These are phyloP conservation scores for Apogon talboti DNA, from an alignment of 2,797 vertebrate species.

Conservation along the genomic window DNA sequence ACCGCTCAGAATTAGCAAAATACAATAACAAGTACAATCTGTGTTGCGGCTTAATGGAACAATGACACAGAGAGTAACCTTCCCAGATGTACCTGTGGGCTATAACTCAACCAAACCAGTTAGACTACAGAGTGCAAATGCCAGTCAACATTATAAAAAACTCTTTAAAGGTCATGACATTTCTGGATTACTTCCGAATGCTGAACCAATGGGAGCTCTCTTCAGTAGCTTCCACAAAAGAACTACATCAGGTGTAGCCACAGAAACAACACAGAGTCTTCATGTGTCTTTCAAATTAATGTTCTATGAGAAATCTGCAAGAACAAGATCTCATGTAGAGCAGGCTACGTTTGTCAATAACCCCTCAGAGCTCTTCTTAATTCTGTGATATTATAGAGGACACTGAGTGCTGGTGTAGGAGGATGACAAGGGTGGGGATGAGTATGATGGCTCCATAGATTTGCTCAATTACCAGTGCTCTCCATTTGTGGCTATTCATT, in stretches of 20 bases:
- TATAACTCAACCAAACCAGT: constrained; percentile 49
- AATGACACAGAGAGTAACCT: constrained; percentile 32
- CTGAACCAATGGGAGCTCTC: constrained; percentile 13
- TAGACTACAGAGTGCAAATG: constrained; percentile 45
- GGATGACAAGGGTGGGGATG: constrained; percentile 64
- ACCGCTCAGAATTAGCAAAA: too few relatives aligned
- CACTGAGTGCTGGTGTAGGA: constrained; percentile 57
- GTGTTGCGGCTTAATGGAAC: constrained; percentile 18
- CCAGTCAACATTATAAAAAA: constrained; percentile 46
- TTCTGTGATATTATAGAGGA: constrained; percentile 36
- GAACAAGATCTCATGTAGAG: neutral
- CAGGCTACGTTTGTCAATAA: neutral
- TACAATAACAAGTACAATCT: constrained; percentile 26
- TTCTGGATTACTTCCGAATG: constrained; percentile 38
- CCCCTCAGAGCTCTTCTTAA: constrained; percentile 24
- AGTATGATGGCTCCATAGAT: constrained; percentile 54
- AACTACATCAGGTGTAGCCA: neutral
- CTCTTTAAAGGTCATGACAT: constrained; percentile 70
- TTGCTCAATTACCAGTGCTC: constrained; percentile 31
- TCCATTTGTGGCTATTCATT: constrained; percentile 31
- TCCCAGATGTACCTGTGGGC: constrained; percentile 34
- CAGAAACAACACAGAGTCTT: neutral
- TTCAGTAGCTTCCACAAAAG: constrained; percentile 31
- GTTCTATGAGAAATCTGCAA: neutral
- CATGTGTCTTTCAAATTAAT: neutral